phyloP scores from a whole-genome alignment of 2,113 vertebrate species.

The Anoplopoma fimbria region DNA sequence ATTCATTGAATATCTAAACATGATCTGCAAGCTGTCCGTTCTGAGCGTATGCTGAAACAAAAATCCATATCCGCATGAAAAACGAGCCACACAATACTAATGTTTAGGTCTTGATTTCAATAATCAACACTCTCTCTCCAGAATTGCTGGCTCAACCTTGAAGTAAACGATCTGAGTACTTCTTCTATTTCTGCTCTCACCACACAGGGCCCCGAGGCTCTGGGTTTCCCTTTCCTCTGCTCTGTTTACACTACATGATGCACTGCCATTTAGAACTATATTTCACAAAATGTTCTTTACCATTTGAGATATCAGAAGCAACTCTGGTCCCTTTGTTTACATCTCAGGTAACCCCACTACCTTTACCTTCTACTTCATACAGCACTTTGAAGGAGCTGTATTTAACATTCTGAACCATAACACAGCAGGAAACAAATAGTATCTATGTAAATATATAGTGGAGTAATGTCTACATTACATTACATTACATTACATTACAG shows the following conservation, averaged over 20 bases:
- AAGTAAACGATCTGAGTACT: neutral
- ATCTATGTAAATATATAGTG: too few species aligned
- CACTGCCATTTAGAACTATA: neutral
- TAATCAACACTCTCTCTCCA: neutral
- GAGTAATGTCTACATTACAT: too few species aligned
- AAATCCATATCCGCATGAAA: too few species aligned
- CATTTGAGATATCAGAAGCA: neutral
- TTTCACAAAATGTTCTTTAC: neutral
- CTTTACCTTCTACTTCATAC: too few species aligned
- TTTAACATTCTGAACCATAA: too few species aligned
- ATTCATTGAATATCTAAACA: too few species aligned
- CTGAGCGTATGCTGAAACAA: too few species aligned
- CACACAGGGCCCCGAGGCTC: neutral
- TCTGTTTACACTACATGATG: neutral
- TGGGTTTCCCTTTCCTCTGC: neutral
- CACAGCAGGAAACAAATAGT: too few species aligned
- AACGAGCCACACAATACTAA: too few species aligned
- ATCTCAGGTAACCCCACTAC: neutral
- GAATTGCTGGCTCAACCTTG: neutral
- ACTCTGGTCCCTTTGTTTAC: neutral
- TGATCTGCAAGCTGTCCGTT: too few species aligned
- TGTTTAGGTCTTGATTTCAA: neutral
- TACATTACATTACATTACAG: too few species aligned
- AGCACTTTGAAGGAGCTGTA: too few species aligned
- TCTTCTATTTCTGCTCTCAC: neutral